Evolutionary conservation across 2,888 invertebrate genomes (phyloP).

Genomic region (Microctonus aethiopoides): DNA sequence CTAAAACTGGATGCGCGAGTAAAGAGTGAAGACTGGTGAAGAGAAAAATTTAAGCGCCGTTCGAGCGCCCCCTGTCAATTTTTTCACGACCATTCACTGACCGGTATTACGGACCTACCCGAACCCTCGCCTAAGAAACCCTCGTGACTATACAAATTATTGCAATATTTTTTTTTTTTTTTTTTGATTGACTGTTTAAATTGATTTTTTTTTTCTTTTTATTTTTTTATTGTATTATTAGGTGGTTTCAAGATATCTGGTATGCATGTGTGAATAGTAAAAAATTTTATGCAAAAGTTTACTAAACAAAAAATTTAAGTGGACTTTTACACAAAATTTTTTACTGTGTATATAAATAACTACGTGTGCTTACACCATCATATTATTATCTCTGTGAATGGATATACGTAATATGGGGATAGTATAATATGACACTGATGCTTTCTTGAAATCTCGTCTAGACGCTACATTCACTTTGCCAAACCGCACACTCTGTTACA

Average conservation of each 20-base stretch:
- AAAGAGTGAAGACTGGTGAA: slow-evolving; percentile 18
- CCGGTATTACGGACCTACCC: slow-evolving; percentile 27
- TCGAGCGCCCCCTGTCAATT: slow-evolving; percentile 30
- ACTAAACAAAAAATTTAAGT: too few species aligned
- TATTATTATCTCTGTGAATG: neutral
- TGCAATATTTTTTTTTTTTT: neutral
- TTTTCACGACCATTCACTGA: slow-evolving; percentile 19
- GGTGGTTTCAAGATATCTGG: too few species aligned
- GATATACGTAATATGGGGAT: neutral
- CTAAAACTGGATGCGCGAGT: neutral
- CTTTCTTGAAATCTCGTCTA: slow-evolving; percentile 58
- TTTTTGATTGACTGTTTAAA: neutral
- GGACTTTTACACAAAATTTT: too few species aligned
- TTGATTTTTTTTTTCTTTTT: neutral
- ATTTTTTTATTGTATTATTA: neutral
- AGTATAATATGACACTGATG: slow-evolving; percentile 21
- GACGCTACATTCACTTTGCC: slow-evolving; percentile 46
- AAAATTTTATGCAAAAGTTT: too few species aligned
- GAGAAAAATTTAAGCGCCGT: slow-evolving; percentile 49
- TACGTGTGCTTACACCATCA: neutral
- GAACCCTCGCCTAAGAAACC: slow-evolving; percentile 14
- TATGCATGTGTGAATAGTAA: too few species aligned
- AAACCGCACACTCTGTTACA: neutral
- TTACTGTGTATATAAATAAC: too few species aligned
- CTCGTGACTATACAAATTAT: neutral